Conservation (phyloP, 2,888 invertebrate genomes). For the Poecilus cupreus region DNA sequence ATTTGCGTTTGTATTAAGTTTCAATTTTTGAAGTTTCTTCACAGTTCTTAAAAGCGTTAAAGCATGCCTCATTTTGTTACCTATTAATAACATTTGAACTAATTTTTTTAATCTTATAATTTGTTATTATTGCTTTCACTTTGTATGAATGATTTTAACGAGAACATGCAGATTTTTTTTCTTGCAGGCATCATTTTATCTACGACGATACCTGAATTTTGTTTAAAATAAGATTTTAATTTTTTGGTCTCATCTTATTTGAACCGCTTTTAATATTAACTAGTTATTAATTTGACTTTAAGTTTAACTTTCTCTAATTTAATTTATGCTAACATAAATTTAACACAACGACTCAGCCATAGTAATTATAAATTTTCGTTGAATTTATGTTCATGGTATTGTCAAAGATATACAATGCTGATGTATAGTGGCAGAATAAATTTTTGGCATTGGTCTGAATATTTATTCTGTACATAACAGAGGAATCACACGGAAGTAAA, state of each 20-base stretch:
- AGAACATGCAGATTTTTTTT: neutral
- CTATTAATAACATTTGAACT: neutral
- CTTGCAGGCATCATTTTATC: neutral
- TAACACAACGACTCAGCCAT: neutral
- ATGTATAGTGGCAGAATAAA: conserved; percentile 45
- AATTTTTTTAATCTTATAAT: neutral
- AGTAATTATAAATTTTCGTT: neutral
- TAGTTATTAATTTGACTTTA: too few species aligned
- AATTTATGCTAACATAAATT: neutral
- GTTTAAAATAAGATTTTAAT: neutral
- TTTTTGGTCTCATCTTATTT: neutral
- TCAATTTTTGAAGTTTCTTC: neutral
- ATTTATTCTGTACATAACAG: conserved; percentile 55
- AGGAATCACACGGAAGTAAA: conserved; percentile 50
- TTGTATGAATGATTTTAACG: neutral
- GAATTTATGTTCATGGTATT: conserved; percentile 17
- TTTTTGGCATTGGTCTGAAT: conserved; percentile 46
- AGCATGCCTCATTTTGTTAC: neutral
- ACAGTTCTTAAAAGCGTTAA: neutral
- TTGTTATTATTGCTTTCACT: neutral
- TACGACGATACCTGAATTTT: neutral
- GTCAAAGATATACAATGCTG: neutral
- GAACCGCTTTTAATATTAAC: too few species aligned
- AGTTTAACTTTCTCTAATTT: neutral
- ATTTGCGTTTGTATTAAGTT: too few species aligned